These are phyloP conservation scores for Volucella inflata DNA, from an alignment of 2,888 invertebrate genomes.

Conservation along the genomic window DNA sequence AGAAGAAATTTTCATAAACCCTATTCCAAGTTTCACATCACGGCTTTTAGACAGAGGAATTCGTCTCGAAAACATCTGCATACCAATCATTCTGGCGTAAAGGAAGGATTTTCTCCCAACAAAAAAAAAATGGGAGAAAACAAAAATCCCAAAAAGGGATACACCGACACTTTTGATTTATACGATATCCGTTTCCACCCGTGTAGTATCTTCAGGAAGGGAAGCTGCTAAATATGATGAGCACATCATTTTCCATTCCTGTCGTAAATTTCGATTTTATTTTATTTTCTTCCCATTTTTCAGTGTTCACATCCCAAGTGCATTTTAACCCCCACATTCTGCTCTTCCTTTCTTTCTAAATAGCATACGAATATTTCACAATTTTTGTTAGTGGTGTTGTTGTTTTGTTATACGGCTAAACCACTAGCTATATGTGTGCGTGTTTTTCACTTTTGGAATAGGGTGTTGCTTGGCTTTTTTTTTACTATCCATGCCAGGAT, in stretches of 20 bases:
- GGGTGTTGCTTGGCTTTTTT: constrained; percentile 10
- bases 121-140: constrained; percentile 13
- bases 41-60: constrained; percentile 24
- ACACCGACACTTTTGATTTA: constrained; percentile 69
- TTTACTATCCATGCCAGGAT: constrained; percentile 28
- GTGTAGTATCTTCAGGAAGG: constrained; percentile 16
- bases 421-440: constrained; percentile 18
- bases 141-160: constrained; percentile 46
- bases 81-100: constrained; percentile 64
- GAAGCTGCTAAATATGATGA: constrained; percentile 75
- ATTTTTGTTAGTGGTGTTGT: background rate
- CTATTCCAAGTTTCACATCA: constrained; percentile 49
- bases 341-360: constrained; percentile 11
- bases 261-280: constrained; percentile 72
- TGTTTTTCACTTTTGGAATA: constrained; percentile 16
- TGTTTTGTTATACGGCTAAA: background rate
- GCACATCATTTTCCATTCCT: constrained; percentile 72
- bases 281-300: constrained; percentile 33
- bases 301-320: constrained; percentile 40
- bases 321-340: constrained; percentile 36
- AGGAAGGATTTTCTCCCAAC: constrained; percentile 46
- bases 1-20: constrained; percentile 9
- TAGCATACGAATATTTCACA: too few species aligned
- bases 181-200: constrained; percentile 42
- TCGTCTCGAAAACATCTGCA: constrained; percentile 47